These are phyloP conservation scores for Zelleria hepariella DNA, from an alignment of 2,888 invertebrate species.

Conservation along the genomic window DNA sequence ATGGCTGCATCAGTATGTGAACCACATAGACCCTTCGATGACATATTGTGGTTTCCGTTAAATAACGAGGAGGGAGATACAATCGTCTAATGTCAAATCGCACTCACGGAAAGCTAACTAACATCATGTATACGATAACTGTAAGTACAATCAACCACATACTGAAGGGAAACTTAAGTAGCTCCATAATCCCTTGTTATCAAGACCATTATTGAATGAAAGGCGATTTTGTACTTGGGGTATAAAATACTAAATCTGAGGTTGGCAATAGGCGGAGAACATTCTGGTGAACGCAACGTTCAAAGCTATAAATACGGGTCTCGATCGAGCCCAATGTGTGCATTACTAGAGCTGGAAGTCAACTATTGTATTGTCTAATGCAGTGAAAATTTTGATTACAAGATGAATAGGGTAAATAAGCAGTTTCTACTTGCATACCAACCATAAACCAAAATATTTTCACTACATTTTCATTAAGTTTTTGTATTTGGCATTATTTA, in stretches of 20 bases:
- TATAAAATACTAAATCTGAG: constrained; percentile 5
- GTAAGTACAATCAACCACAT: background rate
- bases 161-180: background rate
- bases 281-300: constrained; percentile 48
- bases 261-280: constrained; percentile 32
- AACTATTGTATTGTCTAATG: background rate
- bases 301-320: constrained; percentile 49
- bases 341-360: background rate
- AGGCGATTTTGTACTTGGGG: background rate
- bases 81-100: background rate
- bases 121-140: background rate
- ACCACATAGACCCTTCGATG: background rate
- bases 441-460: too few relatives aligned
- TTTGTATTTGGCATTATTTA: too few relatives aligned
- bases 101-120: background rate
- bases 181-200: background rate
- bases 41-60: background rate
- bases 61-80: too few relatives aligned
- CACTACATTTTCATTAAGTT: too few relatives aligned
- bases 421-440: constrained; percentile 5
- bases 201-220: background rate
- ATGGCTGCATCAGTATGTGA: too few relatives aligned
- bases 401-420: background rate
- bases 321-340: constrained; percentile 17
- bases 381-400: too few relatives aligned